Evolutionary conservation across 1,140 invertebrate species (phyloP).

Genomic region (Diplogasteroides magnus): DNA sequence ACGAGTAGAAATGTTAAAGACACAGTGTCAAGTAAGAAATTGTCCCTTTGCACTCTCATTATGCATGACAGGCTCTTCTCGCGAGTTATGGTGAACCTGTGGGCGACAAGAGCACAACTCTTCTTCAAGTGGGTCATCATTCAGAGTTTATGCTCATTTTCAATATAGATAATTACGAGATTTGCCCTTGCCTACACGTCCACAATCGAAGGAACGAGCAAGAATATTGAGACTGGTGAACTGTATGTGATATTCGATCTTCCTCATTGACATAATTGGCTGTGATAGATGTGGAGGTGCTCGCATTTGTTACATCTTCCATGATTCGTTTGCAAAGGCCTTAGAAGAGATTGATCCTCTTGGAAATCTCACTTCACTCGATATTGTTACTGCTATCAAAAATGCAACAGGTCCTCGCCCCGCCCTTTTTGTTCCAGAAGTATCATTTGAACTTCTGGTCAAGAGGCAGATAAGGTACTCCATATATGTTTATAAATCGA

Average conservation of each 20-base stretch:
- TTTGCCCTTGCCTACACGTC: conserved; percentile 95
- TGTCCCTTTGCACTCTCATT: not conserved
- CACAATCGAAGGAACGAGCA: conserved; percentile 90
- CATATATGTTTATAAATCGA: too few relatives aligned
- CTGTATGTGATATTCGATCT: conserved; percentile 58
- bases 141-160: not conserved
- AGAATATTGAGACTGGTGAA: conserved; percentile 96
- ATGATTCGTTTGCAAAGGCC: conserved; percentile 89
- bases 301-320: conserved; percentile 97
- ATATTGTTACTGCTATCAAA: conserved; percentile 92
- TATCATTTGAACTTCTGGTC: conserved; percentile 80
- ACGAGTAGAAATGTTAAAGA: conserved; percentile 90
- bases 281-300: conserved; percentile 78
- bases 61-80: not conserved
- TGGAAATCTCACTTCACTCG: conserved; percentile 81
- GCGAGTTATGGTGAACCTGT: conserved; percentile 8
- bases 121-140: conserved; percentile 63
- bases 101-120: conserved; percentile 71
- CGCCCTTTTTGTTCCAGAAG: conserved; percentile 91
- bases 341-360: conserved; percentile 89
- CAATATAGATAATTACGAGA: conserved; percentile 92
- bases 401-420: conserved; percentile 96
- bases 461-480: conserved; percentile 97
- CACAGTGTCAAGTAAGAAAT: conserved; percentile 83
- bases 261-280: too few relatives aligned